Percentiles rank a stretch among this genome's conserved stretches.
These are phyloP conservation scores for Anisognathus igniventris DNA, from an alignment of 2,797 vertebrate genomes.

Conservation along the genomic window DNA sequence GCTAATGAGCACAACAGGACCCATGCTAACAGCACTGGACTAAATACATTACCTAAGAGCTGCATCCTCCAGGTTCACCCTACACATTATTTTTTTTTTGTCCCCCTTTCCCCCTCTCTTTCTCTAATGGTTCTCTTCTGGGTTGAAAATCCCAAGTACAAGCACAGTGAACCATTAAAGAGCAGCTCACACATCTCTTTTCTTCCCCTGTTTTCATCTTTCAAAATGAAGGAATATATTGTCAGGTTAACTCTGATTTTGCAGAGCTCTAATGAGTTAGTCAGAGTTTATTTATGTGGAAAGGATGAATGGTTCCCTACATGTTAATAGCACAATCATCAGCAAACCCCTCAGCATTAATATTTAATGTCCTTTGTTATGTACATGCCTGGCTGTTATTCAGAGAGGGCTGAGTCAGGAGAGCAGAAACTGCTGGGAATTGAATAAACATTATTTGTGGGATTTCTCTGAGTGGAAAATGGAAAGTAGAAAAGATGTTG, in stretches of 20 bases:
- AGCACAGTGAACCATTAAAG: not conserved
- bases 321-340: conserved; percentile 4
- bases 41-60: not conserved
- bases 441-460: conserved; percentile 27
- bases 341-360: conserved; percentile 28
- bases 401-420: conserved; percentile 25
- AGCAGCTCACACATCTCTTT: not conserved
- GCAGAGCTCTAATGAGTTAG: not conserved
- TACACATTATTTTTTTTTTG: not conserved
- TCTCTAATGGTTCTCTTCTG: not conserved
- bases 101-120: accelerated
- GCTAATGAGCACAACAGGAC: not conserved
- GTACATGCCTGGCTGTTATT: not conserved
- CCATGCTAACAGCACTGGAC: not conserved
- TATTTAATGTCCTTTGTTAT: conserved; percentile 60
- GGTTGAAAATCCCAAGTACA: not conserved
- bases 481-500: not conserved
- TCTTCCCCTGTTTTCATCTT: not conserved
- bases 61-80: not conserved
- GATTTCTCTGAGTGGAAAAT: not conserved
- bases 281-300: conserved; percentile 35
- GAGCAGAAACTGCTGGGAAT: not conserved
- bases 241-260: not conserved
- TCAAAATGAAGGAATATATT: not conserved
- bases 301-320: conserved; percentile 18